phyloP scores from a whole-genome alignment of 2,888 invertebrate genomes.

The Chymomyza caudatula region DNA sequence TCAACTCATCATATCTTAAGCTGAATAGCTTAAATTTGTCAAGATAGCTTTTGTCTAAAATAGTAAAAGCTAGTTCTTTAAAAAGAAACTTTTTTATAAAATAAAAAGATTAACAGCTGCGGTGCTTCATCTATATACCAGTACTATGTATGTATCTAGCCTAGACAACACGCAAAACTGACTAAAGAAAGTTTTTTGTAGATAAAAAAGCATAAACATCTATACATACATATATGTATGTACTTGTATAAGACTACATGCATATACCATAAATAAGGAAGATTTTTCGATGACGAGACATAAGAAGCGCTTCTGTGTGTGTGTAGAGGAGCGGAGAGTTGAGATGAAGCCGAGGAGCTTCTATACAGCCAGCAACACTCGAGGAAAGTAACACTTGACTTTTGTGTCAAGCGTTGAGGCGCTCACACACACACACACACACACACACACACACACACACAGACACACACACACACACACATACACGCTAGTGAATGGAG shows the following conservation, averaged over 20 bases:
- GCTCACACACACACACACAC: constrained; percentile 2
- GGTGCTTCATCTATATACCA: background rate
- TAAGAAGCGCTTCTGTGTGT: constrained; percentile 5
- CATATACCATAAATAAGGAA: constrained; percentile 13
- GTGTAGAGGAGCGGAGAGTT: background rate
- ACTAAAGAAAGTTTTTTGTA: constrained; percentile 21
- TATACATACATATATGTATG: constrained; percentile 14
- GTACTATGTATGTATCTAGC: background rate
- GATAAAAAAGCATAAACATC: constrained; percentile 10
- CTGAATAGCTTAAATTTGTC: background rate
- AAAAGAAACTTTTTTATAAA: too few relatives aligned
- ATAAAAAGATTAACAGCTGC: constrained; percentile 58
- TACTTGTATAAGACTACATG: background rate
- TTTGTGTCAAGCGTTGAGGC: constrained; percentile 59
- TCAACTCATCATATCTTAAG: constrained; percentile 17
- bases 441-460: constrained; percentile 19
- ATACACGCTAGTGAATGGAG: constrained; percentile 15
- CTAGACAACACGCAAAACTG: constrained; percentile 21
- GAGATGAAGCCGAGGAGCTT: constrained; percentile 26
- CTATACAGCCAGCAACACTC: constrained; percentile 50
- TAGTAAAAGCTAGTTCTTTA: constrained; percentile 18
- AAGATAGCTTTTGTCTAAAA: background rate
- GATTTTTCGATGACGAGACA: constrained; percentile 51
- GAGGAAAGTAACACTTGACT: constrained; percentile 66
- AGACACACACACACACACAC: constrained; percentile 12